A percentile compares a stretch with the other conserved stretches of the same genome.
Conservation (phyloP, 2,797 vertebrate genomes). For the Leucoraja ocellata region DNA sequence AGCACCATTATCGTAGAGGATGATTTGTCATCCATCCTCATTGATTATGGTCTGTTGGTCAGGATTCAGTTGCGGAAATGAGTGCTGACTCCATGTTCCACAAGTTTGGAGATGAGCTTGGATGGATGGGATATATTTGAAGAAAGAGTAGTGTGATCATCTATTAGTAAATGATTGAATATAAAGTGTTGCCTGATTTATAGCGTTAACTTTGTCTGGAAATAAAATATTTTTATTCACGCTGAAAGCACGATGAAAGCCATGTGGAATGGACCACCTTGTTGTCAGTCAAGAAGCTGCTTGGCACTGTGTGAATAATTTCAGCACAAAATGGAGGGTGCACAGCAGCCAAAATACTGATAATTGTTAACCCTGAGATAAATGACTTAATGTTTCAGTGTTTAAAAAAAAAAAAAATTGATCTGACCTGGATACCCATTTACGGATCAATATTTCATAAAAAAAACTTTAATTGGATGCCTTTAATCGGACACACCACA, state of each 20-base stretch:
- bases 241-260: neutral
- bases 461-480: neutral
- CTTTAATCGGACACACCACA: neutral
- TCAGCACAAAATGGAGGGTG: neutral
- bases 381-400: too few relatives aligned
- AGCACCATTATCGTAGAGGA: too few relatives aligned
- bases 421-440: neutral
- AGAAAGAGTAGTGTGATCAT: neutral
- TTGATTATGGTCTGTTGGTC: too few relatives aligned
- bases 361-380: neutral
- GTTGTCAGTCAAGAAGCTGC: neutral
- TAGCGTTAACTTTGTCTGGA: neutral
- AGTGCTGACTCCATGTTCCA: too few relatives aligned
- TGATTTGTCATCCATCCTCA: too few relatives aligned
- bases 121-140: too few relatives aligned
- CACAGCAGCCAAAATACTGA: neutral
- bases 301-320: neutral
- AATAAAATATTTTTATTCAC: neutral
- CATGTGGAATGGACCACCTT: neutral
- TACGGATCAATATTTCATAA: neutral
- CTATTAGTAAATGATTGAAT: neutral
- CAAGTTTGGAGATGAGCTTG: too few relatives aligned
- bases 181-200: neutral
- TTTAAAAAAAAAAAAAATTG: too few relatives aligned
- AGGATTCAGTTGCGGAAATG: too few relatives aligned